Percentiles rank a stretch among this genome's conserved stretches.
These are phyloP conservation scores for Oegoconia quadripuncta DNA, from an alignment of 2,888 invertebrate genomes.

Conservation along the genomic window DNA sequence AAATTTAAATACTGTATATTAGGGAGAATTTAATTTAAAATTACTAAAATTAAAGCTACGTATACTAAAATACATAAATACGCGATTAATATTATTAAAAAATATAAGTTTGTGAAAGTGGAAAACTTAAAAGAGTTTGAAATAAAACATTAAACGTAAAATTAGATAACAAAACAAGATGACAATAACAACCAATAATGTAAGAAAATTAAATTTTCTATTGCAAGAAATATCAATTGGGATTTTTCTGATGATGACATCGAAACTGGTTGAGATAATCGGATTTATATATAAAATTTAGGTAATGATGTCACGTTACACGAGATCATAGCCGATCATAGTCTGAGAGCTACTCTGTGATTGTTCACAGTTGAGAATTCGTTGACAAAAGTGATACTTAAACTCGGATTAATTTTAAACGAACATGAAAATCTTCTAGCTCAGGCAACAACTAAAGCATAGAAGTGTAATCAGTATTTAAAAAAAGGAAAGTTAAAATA, in stretches of 20 bases:
- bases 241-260: not conserved
- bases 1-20: constrained; percentile 51
- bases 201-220: constrained; percentile 28
- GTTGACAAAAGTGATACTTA: too few species aligned
- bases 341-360: too few species aligned
- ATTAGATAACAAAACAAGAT: constrained; percentile 74
- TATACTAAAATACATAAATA: constrained; percentile 70
- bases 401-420: too few species aligned
- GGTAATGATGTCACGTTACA: too few species aligned
- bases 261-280: not conserved
- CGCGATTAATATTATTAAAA: constrained; percentile 51
- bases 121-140: constrained; percentile 47
- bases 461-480: too few species aligned
- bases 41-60: constrained; percentile 68
- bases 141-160: constrained; percentile 61
- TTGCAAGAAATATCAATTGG: constrained; percentile 20
- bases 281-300: too few species aligned
- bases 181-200: constrained; percentile 64
- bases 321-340: too few species aligned
- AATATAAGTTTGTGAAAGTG: constrained; percentile 45
- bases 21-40: constrained; percentile 42
- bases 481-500: too few species aligned
- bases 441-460: too few species aligned
- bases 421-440: too few species aligned
- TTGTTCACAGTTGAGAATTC: too few species aligned